Evolutionary conservation across 2,797 vertebrate genomes (phyloP), one percentile per base, ranked within the genome.

Genomic region (Sciaenops ocellatus): DNA sequence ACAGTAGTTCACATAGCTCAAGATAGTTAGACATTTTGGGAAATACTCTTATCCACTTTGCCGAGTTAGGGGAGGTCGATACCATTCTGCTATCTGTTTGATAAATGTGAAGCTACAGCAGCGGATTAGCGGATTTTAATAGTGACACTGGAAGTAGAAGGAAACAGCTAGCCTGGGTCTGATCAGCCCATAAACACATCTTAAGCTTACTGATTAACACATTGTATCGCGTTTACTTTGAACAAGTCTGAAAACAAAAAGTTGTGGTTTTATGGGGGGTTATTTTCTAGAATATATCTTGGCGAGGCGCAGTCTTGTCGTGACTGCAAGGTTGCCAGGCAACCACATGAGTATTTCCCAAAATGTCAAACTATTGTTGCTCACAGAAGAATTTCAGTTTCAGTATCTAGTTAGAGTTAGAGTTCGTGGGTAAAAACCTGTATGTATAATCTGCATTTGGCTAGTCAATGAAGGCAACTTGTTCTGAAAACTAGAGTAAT

Each of bases 41-140:
- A 60, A 52, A 69, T 4, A 59, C 2, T 7, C 24, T 50, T 38
- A 60, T 76, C 47, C 38, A 55, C 34, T 69, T 50, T 22, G 8
- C 41, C 12, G 17, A 73, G 28, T 48, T 30, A 73, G 24, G 41
- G 22, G 47, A 54, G 24, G 63, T 82, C 0, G 15, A 51, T 55
- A 61, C 44, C 22, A 22, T 13, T 46, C 9, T 3, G 10, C 5
- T 13, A n/a, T 42, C 28, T 59, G 57, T 34, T 42, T 71, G 41
- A 12, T 75, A 68, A 52, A 34, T 61, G 18, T 62, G 46, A 68
- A 13, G 15, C 20, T 22, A 41, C 30, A 30, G 20, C 38, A 51
- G 46, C 15, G 24, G 16, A 51, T 30, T 30, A 64, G 30, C 46
- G 24, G 22, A 59, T 47, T 44, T 30, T 47, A 48, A 13, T 18